A percentile compares a stretch with the other conserved stretches of the same genome.
phyloP scores from a whole-genome alignment of 2,113 vertebrate species.

The Lycaon pictus region DNA sequence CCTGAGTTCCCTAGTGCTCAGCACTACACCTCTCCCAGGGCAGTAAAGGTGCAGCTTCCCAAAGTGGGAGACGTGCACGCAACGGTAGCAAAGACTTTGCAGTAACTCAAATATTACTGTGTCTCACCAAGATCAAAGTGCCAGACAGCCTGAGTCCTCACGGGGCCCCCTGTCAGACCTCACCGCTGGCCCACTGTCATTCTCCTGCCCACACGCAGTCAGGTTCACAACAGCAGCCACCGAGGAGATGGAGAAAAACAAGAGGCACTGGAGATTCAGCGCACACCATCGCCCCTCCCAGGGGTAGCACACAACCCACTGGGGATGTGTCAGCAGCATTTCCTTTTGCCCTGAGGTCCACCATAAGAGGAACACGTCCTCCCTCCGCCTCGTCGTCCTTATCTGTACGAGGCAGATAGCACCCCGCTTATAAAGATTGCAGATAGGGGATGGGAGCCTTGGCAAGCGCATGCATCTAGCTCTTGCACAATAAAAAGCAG shows the following conservation, averaged over 20 bases:
- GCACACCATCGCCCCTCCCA: not conserved
- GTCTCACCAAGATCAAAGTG: not conserved
- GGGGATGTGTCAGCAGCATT: rapidly evolving
- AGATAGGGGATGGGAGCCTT: not conserved
- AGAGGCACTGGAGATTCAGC: not conserved
- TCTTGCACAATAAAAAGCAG: not conserved
- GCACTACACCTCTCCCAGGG: not conserved
- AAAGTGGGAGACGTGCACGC: rapidly evolving
- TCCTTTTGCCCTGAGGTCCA: not conserved
- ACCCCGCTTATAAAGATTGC: not conserved
- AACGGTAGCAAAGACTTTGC: not conserved
- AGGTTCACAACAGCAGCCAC: not conserved
- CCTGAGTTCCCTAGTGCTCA: not conserved
- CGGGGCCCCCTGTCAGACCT: rapidly evolving
- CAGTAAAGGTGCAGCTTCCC: no score
- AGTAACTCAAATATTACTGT: not conserved
- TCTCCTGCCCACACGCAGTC: no score
- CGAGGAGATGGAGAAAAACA: no score
- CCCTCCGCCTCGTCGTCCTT: not conserved
- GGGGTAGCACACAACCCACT: rapidly evolving
- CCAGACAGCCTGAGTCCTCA: not conserved
- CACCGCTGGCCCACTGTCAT: not conserved
- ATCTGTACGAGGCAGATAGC: not conserved
- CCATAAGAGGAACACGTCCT: not conserved
- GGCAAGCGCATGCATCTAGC: rapidly evolving